These are phyloP conservation scores for Epiblema foenella DNA, from an alignment of 2,888 invertebrate species.

Conservation along the genomic window DNA sequence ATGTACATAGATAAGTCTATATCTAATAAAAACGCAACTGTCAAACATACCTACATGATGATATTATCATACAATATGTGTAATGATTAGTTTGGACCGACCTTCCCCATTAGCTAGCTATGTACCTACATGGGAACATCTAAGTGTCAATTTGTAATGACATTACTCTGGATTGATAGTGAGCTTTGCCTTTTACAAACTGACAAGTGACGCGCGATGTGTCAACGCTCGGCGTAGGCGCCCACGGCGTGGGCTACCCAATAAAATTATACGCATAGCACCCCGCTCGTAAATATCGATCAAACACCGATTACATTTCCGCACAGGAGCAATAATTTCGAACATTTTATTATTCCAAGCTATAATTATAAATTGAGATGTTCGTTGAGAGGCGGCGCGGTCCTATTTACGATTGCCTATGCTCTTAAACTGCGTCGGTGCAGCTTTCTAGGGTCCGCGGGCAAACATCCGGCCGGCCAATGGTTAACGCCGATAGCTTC, in stretches of 20 bases:
- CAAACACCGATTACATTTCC: slow-evolving; percentile 64
- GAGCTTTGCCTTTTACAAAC: slow-evolving; percentile 8
- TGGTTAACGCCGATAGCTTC: slow-evolving; percentile 56
- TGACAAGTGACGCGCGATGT: slow-evolving; percentile 35
- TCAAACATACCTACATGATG: neutral
- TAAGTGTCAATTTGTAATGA: slow-evolving; percentile 23
- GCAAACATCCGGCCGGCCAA: slow-evolving; percentile 75
- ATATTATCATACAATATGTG: neutral
- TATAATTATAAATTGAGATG: slow-evolving; percentile 73
- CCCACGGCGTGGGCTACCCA: slow-evolving; percentile 52
- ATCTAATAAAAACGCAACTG: neutral
- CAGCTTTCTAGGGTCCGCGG: slow-evolving; percentile 75
- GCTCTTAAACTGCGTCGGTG: slow-evolving; percentile 57
- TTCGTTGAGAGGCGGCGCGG: slow-evolving; percentile 55
- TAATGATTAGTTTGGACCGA: neutral
- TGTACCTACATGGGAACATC: neutral
- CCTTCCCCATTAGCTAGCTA: neutral
- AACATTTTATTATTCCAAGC: slow-evolving; percentile 63
- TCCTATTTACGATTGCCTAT: slow-evolving; percentile 66
- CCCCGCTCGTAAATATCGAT: slow-evolving; percentile 61
- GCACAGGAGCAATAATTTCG: slow-evolving; percentile 63
- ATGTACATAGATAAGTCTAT: no score
- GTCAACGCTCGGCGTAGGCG: slow-evolving; percentile 35
- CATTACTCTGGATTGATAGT: slow-evolving; percentile 8
- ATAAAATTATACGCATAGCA: slow-evolving; percentile 61